Conservation (phyloP, 2,113 vertebrate species). For the Cinclus mexicanus region DNA sequence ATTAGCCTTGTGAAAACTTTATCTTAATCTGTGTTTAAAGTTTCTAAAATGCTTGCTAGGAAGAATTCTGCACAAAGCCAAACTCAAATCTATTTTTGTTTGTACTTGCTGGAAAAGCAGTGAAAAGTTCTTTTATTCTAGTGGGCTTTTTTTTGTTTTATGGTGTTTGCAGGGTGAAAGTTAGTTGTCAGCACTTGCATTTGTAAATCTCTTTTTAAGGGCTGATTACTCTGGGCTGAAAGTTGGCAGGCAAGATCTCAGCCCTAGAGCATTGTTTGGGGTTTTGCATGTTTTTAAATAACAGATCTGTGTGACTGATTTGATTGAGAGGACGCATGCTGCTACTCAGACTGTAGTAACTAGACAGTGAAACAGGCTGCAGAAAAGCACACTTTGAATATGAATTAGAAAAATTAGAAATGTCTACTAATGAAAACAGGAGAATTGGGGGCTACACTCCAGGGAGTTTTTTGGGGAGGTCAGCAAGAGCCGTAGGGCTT, state of each 20-base stretch:
- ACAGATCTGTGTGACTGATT: slow-evolving; percentile 41
- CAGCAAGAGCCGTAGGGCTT: not conserved
- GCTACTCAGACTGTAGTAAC: not conserved
- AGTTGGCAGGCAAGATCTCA: slow-evolving; percentile 60
- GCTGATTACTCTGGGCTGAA: slow-evolving; percentile 58
- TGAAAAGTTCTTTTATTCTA: slow-evolving; percentile 59
- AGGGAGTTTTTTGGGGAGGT: not conserved
- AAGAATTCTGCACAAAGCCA: not conserved
- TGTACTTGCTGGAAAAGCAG: slow-evolving; percentile 44
- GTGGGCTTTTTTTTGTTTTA: slow-evolving; percentile 52
- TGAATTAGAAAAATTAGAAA: not conserved
- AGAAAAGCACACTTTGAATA: not conserved
- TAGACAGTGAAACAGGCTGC: not conserved
- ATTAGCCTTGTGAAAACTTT: slow-evolving; percentile 4
- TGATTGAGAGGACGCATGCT: not conserved
- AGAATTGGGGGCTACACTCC: fast-evolving
- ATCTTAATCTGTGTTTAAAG: slow-evolving; percentile 28
- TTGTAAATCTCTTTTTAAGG: slow-evolving; percentile 68
- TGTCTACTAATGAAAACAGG: not conserved
- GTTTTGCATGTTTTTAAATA: slow-evolving; percentile 60
- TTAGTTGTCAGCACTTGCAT: slow-evolving; percentile 65
- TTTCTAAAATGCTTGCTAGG: slow-evolving; percentile 24
- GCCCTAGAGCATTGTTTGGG: slow-evolving; percentile 41
- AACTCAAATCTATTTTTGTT: slow-evolving; percentile 42
- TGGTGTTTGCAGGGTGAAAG: slow-evolving; percentile 31